These are phyloP conservation scores for Drosophila cardini DNA, from an alignment of 1,140 invertebrate species.

Conservation along the genomic window DNA sequence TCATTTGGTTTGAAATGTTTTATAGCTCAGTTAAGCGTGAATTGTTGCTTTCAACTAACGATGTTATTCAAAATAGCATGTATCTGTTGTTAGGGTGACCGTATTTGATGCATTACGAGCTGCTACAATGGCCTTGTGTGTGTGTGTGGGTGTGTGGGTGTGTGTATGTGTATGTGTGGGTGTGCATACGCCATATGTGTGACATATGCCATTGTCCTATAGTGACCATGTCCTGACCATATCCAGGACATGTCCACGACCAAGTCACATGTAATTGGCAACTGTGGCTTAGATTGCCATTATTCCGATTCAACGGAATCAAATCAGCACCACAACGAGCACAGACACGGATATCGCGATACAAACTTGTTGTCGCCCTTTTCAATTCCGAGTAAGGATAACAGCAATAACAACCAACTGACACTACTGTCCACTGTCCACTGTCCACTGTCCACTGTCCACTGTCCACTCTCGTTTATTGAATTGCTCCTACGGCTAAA, in stretches of 20 bases:
- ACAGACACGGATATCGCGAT: constrained; percentile 9
- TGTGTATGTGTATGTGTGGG: background rate
- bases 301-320: constrained; percentile 26
- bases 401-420: constrained; percentile 15
- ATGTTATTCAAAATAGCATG: background rate
- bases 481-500: background rate
- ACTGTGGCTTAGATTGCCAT: constrained; percentile 33
- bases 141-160: background rate
- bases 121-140: background rate
- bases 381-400: constrained; percentile 21
- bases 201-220: constrained; percentile 12
- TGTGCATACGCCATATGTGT: constrained; percentile 12
- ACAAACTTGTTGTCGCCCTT: constrained; percentile 12
- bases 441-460: background rate
- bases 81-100: constrained; percentile 1
- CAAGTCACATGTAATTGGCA: constrained; percentile 31
- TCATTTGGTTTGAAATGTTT: background rate
- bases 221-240: constrained; percentile 1
- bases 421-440: constrained; percentile 10
- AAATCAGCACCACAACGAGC: background rate
- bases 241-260: background rate
- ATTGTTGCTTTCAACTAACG: constrained; percentile 4
- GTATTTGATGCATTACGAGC: constrained; percentile 2
- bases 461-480: background rate
- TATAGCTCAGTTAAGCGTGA: background rate